A percentile compares a stretch with the other conserved stretches of the same genome.
These are phyloP conservation scores for Ophiodon elongatus DNA, from an alignment of 2,113 vertebrate species.

Conservation along the genomic window DNA sequence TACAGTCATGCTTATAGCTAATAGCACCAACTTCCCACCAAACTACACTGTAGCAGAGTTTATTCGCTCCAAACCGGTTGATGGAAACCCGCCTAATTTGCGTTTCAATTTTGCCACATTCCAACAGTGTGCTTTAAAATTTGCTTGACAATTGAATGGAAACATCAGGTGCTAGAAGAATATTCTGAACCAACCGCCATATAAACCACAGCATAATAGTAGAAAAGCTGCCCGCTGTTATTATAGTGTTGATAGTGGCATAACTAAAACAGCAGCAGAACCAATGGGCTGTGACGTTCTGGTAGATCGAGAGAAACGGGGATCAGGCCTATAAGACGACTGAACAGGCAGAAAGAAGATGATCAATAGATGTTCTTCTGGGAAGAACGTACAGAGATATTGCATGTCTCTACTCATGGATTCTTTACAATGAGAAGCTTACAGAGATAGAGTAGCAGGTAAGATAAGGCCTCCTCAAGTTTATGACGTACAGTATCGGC, in stretches of 20 bases:
- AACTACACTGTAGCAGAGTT: too few species aligned
- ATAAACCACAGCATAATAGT: neutral
- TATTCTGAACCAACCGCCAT: neutral
- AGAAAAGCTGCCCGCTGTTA: too few species aligned
- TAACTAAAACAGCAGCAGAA: neutral
- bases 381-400: constrained; percentile 4
- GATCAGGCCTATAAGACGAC: constrained; percentile 35
- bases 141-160: neutral
- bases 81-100: too few species aligned
- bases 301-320: neutral
- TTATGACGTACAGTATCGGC: constrained; percentile 47
- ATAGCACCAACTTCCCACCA: too few species aligned
- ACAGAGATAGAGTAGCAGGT: constrained; percentile 29
- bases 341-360: constrained; percentile 40
- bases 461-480: constrained; percentile 49
- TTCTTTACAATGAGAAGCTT: constrained; percentile 51
- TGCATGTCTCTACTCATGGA: constrained; percentile 42
- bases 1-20: too few species aligned
- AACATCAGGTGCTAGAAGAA: neutral
- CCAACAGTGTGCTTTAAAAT: neutral
- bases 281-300: neutral
- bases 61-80: too few species aligned
- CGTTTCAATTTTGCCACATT: too few species aligned
- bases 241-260: neutral
- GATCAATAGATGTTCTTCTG: constrained; percentile 53